Conservation (phyloP, 2,113 vertebrate species). For the Sinocyclocheilus anshuiensis region DNA sequence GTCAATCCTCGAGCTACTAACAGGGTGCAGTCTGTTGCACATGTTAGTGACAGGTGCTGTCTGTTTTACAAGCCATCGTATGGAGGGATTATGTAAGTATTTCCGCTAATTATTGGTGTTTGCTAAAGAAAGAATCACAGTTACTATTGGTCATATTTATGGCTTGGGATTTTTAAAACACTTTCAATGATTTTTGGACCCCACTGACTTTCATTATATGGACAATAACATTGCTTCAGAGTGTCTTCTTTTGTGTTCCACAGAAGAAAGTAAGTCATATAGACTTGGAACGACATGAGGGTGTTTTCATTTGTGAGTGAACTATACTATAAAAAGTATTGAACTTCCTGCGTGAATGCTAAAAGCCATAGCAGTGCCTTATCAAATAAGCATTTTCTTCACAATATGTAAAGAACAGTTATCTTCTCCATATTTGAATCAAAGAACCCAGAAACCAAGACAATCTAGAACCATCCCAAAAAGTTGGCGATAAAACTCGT, state of each 20-base stretch:
- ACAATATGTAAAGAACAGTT: not conserved
- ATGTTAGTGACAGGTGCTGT: conserved; percentile 8
- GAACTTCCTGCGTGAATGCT: not conserved
- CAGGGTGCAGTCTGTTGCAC: not conserved
- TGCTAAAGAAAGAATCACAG: not conserved
- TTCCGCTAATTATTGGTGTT: not conserved
- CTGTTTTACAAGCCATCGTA: not conserved
- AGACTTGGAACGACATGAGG: not conserved
- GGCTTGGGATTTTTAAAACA: not conserved
- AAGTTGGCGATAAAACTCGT: not conserved
- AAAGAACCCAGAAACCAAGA: not conserved
- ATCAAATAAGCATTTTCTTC: not conserved
- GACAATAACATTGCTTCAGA: not conserved
- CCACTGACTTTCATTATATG: not conserved
- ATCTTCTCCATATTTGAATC: not conserved
- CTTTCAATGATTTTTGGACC: not conserved
- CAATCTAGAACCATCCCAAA: not conserved
- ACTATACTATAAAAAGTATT: not conserved
- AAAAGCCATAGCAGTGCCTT: not conserved
- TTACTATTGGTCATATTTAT: not conserved
- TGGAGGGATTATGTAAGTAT: not conserved
- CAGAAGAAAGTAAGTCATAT: not conserved
- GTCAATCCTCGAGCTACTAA: conserved; percentile 26
- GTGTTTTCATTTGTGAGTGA: not conserved
- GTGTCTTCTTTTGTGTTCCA: not conserved